Evolutionary conservation across 2,797 vertebrate genomes (phyloP).

Genomic region (Yasuhikotakia modesta): DNA sequence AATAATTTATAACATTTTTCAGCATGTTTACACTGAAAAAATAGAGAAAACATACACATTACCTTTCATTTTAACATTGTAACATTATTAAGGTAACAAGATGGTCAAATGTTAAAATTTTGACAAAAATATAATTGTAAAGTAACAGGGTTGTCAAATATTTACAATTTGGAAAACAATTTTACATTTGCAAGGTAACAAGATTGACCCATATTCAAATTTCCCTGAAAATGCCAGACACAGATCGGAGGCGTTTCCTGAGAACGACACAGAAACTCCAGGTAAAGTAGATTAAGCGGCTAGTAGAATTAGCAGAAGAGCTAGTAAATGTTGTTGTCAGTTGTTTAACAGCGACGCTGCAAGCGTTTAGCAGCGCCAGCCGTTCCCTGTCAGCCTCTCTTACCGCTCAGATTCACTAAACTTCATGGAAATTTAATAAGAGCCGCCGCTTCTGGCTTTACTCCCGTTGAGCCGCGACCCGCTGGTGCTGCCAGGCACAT

Average conservation of each 20-base stretch:
- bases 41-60: no score
- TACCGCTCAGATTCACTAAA: slow-evolving; percentile 72
- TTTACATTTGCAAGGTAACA: no score
- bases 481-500: slow-evolving; percentile 66
- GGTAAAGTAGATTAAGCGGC: slow-evolving; percentile 22
- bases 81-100: no score
- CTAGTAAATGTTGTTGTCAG: slow-evolving; percentile 64
- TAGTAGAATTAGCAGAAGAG: slow-evolving; percentile 72
- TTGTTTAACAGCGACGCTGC: slow-evolving; percentile 65
- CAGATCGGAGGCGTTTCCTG: not conserved
- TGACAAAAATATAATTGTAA: no score
- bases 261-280: not conserved
- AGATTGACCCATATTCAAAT: no score
- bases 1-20: no score
- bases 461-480: slow-evolving; percentile 66
- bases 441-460: slow-evolving; percentile 62
- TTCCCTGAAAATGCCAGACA: not conserved
- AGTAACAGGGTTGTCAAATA: no score
- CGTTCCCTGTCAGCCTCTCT: slow-evolving; percentile 67
- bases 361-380: slow-evolving; percentile 58
- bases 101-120: no score
- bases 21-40: no score
- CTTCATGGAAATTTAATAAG: slow-evolving; percentile 72
- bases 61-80: no score
- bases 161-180: no score